phyloP scores from a whole-genome alignment of 2,888 invertebrate species.

The Drosophila mimetica region DNA sequence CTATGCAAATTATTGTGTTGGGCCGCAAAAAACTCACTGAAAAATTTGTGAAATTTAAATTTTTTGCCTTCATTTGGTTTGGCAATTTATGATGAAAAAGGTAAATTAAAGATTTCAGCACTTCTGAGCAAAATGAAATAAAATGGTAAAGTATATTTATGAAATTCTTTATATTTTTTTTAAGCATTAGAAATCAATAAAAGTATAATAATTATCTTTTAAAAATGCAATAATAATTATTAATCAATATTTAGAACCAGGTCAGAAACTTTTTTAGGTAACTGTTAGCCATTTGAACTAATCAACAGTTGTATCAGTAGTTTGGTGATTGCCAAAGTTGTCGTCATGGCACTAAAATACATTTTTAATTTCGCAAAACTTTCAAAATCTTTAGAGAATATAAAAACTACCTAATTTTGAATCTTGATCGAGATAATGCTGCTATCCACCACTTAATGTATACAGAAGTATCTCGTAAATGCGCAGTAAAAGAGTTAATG shows the following conservation, averaged over 20 bases:
- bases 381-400: slow-evolving; percentile 17
- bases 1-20: slow-evolving; percentile 61
- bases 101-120: too few relatives aligned
- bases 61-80: slow-evolving; percentile 13
- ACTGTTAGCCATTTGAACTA: slow-evolving; percentile 32
- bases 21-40: slow-evolving; percentile 22
- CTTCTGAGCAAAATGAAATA: too few relatives aligned
- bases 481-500: slow-evolving; percentile 47
- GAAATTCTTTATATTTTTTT: too few relatives aligned
- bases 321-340: slow-evolving; percentile 26
- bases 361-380: slow-evolving; percentile 9
- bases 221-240: neutral
- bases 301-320: slow-evolving; percentile 24
- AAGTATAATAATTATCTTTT: too few relatives aligned
- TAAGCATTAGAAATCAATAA: too few relatives aligned
- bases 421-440: slow-evolving; percentile 33
- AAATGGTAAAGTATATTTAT: too few relatives aligned
- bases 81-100: neutral
- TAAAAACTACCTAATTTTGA: slow-evolving; percentile 14
- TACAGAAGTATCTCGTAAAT: slow-evolving; percentile 34
- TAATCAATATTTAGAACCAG: neutral
- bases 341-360: slow-evolving; percentile 34
- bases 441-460: slow-evolving; percentile 7
- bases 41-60: slow-evolving; percentile 16
- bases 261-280: slow-evolving; percentile 10